Conservation (phyloP, 35 echinoderm and acorn worm species). For the Ophiothrix spiculata region DNA sequence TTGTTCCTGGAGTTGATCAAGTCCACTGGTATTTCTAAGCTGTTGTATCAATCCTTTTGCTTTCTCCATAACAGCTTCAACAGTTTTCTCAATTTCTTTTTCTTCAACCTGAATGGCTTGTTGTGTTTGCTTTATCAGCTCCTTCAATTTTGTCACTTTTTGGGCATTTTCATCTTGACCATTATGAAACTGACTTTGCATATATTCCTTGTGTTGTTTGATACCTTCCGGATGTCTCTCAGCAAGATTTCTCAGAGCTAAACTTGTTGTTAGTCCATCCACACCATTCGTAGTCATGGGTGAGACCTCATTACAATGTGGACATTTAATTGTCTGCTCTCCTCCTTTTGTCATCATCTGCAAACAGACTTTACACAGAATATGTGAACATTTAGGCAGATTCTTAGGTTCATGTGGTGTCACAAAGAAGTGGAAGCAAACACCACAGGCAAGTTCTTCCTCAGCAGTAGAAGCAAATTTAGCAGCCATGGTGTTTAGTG, state of each 20-base stretch:
- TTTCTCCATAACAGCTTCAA: neutral
- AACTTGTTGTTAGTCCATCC: neutral
- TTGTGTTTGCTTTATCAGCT: neutral
- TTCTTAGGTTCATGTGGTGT: neutral
- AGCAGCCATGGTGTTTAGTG: no score
- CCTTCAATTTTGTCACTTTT: neutral
- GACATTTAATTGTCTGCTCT: neutral
- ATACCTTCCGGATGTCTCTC: neutral
- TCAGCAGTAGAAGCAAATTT: neutral
- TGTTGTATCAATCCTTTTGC: neutral
- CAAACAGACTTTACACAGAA: neutral
- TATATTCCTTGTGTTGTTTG: neutral
- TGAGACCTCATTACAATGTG: neutral
- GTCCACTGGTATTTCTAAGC: neutral
- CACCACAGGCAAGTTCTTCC: neutral
- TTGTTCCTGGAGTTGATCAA: neutral
- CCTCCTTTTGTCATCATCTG: neutral
- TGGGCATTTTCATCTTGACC: neutral
- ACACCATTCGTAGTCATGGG: neutral
- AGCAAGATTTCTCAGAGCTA: neutral
- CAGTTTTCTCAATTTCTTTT: neutral
- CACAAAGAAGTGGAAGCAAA: neutral
- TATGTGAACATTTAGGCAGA: neutral
- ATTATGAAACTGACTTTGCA: neutral
- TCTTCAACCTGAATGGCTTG: neutral